Evolutionary conservation across 2,113 vertebrate species (phyloP).

Genomic region (Gavialis gangeticus): DNA sequence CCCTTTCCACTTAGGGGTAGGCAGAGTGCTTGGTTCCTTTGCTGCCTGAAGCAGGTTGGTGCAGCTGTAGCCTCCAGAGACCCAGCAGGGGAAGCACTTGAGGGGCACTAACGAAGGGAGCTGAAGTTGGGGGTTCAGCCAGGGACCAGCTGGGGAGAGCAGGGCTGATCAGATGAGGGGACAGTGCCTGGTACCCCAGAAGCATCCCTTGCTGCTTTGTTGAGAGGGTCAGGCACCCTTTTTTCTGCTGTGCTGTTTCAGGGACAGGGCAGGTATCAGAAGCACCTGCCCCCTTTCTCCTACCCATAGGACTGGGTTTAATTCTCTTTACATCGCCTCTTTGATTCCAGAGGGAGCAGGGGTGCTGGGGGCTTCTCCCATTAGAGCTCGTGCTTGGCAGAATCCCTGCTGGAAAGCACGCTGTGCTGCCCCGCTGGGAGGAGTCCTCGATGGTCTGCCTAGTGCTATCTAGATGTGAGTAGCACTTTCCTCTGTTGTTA

Average conservation of each 20-base stretch:
- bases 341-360: not conserved
- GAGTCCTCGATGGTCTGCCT: not conserved
- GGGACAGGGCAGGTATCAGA: too few species aligned
- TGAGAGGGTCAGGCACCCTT: too few species aligned
- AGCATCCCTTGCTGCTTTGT: not conserved
- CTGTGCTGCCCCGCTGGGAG: not conserved
- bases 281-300: not conserved
- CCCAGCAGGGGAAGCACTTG: not conserved
- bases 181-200: not conserved
- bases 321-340: not conserved
- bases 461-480: fast-evolving
- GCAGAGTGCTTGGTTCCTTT: not conserved
- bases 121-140: not conserved
- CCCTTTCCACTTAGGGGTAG: not conserved
- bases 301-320: not conserved
- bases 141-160: too few species aligned
- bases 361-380: fast-evolving
- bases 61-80: not conserved
- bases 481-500: not conserved
- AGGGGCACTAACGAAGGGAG: not conserved
- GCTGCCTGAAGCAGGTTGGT: not conserved
- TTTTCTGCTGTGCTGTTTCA: not conserved
- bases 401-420: conserved; percentile 19
- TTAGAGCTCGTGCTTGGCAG: not conserved
- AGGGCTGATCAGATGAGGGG: too few species aligned